Base-by-base conservation (phyloP, 1,140 invertebrate species). In the Manduca sexta region DNA sequence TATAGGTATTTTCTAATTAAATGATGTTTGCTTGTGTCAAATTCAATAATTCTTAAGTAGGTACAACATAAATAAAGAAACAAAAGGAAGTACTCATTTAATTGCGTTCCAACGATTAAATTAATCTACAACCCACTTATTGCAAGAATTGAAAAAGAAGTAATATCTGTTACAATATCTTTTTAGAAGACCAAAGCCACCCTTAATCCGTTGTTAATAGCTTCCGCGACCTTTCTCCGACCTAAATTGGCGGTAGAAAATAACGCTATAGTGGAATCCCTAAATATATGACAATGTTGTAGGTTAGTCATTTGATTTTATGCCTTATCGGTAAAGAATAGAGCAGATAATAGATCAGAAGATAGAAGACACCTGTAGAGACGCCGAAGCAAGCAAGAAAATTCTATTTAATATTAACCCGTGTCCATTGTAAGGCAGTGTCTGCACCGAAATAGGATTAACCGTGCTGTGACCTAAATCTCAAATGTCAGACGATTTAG, bases 381-480 rank as follows among this genome's bases (percentile, higher is more conserved):
- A 13, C n/a, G n/a, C 30, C 29, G 30, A 11, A 31, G 14, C 26
- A 31, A 38, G 21, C 31, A 45, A 50, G 42, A 53, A 49, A 45
- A 16, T 46, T 49, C 14, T 48, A 8, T 10, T 52, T 46, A 58
- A 49, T 49, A 49, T 52, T 49, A 52, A 58, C 51, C 50, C 46
- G 45, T 40, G 17, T 15, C 43, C 31, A 39, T 49, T 45, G 31
- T 44, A 52, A 45, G 6, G 15, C 30, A n/a, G 11, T 26, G 33
- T 46, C 18, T 8, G 39, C 16, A 38, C 40, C 26, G 38, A 47
- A 56, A 41, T 55, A 51, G 45, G 48, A 44, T 56, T 51, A 51
- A 43, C 18, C n/a, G 26, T 10, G 41, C 31, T 38, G 16, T 45
- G 54, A 57, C 54, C 54, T 52, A 49, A 44, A 57, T 57, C 45